Evolutionary conservation across 1,140 invertebrate genomes (phyloP).

Genomic region (Lethrus apterus): DNA sequence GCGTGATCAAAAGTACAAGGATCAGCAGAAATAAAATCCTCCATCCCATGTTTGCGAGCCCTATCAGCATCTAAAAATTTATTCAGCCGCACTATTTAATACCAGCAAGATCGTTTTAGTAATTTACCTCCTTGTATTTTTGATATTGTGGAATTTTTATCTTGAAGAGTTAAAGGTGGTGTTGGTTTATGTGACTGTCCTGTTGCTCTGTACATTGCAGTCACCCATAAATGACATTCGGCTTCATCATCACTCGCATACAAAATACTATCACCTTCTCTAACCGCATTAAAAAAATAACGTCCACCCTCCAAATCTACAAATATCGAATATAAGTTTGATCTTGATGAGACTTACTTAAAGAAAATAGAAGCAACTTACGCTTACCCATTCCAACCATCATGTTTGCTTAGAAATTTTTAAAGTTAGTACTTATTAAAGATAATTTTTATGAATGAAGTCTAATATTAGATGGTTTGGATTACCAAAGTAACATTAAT

Average conservation of each 20-base stretch:
- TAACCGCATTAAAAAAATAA: slow-evolving; percentile 96
- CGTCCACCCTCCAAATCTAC: slow-evolving; percentile 78
- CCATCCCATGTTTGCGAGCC: slow-evolving; percentile 97
- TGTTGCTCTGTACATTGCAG: slow-evolving; percentile 97
- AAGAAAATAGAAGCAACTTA: slow-evolving; percentile 25
- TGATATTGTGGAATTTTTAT: slow-evolving; percentile 79
- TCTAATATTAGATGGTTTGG: too few relatives aligned
- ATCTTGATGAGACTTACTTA: neutral
- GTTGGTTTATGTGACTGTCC: slow-evolving; percentile 98
- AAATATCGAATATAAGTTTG: slow-evolving; percentile 21
- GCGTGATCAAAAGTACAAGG: slow-evolving; percentile 96
- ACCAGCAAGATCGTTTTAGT: neutral
- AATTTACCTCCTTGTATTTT: slow-evolving; percentile 77
- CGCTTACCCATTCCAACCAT: slow-evolving; percentile 78
- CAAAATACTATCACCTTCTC: slow-evolving; percentile 94
- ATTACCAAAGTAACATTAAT: too few relatives aligned
- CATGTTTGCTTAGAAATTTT: slow-evolving; percentile 61
- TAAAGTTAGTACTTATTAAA: neutral
- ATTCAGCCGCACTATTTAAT: neutral
- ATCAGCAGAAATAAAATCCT: slow-evolving; percentile 97
- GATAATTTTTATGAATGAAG: neutral
- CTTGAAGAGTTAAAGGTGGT: slow-evolving; percentile 77
- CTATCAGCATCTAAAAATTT: slow-evolving; percentile 76
- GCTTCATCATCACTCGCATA: slow-evolving; percentile 98
- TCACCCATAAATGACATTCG: slow-evolving; percentile 97